Base-by-base conservation (phyloP, 2,797 vertebrate species). In the Coregonus ussuriensis region DNA sequence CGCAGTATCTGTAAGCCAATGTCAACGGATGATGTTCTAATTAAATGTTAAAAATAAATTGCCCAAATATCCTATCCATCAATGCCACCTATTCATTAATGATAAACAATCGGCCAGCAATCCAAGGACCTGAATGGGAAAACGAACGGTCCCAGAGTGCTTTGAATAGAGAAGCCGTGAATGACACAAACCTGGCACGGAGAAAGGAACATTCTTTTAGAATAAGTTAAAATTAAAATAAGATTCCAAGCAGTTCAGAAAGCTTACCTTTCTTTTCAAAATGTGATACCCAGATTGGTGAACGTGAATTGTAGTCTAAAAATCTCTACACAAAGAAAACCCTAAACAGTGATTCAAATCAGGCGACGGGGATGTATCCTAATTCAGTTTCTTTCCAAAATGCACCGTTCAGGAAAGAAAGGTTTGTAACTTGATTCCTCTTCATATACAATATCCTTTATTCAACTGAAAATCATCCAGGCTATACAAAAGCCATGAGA, bases 231-330 rank as follows among this genome's bases (percentile, higher is more conserved):
- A 18, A 15, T 67, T 0, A 35, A 35, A 67, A 16, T 15, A 6
- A 68, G 37, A 41, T 41, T 47, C 9, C 18, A 69, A 11, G n/a
- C 35, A 13, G 2, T 3, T 52, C 14, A 11, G 29, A n/a, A 3
- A 11, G 85, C 88, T 87, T 84, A 91, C 91, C 91, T 91, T 89
- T 82, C 72, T 63, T 54, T 59, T 47, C 33, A 21, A 74, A 18
- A 37, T 21, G 9, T 25, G 18, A 33, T 47, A 71, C 69, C 13
- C 18, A 47, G 65, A 74, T 54, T 15, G 33, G 29, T 29, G 29
- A 71, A 47, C 4, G 37, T 29, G 9, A 47, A 29, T 37, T 62
- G 59, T 41, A 68, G 16, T 29, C 29, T 33, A 37, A 59, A 53
- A 25, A 25, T 52, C 37, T 37, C 4, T 16, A 73, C 74, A 82